phyloP scores from a whole-genome alignment of 2,113 vertebrate genomes.

The Crotalus tigris region DNA sequence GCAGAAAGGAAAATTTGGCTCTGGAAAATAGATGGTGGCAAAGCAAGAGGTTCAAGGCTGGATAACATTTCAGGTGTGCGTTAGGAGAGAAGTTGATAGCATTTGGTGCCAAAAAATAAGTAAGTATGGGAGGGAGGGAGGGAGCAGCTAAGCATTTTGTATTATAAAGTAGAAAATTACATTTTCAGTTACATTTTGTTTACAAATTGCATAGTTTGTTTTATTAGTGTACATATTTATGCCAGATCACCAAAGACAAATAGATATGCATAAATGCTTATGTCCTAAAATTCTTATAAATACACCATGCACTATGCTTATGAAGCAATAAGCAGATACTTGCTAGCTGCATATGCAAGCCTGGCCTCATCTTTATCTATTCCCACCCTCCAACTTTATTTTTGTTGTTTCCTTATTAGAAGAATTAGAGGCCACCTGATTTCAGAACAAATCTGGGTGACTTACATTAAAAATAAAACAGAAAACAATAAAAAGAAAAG shows the following conservation, averaged over 20 bases:
- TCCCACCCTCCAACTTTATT: not conserved
- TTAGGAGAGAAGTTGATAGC: not conserved
- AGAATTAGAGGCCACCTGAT: not conserved
- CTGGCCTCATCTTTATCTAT: not conserved
- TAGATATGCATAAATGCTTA: not conserved
- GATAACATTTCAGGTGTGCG: not conserved
- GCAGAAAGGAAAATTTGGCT: not conserved
- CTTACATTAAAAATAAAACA: not conserved
- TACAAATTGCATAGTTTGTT: not conserved
- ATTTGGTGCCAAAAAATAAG: not conserved
- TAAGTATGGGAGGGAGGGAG: not conserved
- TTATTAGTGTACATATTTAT: not conserved
- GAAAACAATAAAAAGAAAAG: not conserved
- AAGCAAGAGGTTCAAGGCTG: not conserved
- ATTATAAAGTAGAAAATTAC: not conserved
- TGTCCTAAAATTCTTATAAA: not conserved
- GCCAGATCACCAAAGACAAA: not conserved
- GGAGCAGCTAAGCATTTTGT: not conserved
- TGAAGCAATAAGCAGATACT: not conserved
- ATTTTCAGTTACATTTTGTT: not conserved
- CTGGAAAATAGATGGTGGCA: not conserved
- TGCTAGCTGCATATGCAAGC: not conserved
- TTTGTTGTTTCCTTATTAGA: not conserved
- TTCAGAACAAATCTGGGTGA: not conserved
- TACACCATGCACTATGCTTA: not conserved